Conservation (phyloP, 64 coral and sea anemone genomes). For the Platygyra sinensis region DNA sequence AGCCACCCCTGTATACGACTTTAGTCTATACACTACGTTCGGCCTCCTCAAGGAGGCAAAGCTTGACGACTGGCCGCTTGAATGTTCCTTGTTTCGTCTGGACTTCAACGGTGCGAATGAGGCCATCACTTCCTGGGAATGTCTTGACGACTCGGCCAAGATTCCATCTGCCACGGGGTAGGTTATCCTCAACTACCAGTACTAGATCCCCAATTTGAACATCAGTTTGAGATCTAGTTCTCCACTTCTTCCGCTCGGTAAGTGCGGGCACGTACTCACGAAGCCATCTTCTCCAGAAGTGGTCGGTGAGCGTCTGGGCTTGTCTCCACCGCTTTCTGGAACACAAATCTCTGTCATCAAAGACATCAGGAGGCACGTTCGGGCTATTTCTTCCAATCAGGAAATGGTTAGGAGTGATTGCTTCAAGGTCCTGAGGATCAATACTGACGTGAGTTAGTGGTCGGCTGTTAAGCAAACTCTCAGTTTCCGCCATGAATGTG, state of each 20-base stretch:
- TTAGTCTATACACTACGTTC: not conserved
- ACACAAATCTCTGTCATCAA: conserved; percentile 46
- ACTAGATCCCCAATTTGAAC: conserved; percentile 33
- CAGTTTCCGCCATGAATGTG: conserved; percentile 48
- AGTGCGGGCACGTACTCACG: conserved; percentile 3
- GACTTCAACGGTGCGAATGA: conserved; percentile 14
- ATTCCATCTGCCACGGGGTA: conserved; percentile 9
- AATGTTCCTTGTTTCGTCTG: conserved; percentile 31
- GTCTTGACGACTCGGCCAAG: conserved; percentile 23
- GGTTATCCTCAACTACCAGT: conserved; percentile 16
- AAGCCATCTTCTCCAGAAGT: conserved; percentile 42
- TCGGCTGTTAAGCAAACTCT: conserved; percentile 52
- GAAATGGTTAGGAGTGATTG: conserved; percentile 69
- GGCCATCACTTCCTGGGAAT: conserved; percentile 35
- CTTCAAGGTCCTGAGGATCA: conserved; percentile 51
- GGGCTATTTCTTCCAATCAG: conserved; percentile 57
- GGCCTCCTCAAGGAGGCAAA: conserved; percentile 40
- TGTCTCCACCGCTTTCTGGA: conserved; percentile 59
- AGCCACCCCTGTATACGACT: no score
- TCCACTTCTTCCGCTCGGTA: not conserved
- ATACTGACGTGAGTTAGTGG: conserved; percentile 57
- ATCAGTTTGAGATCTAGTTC: conserved; percentile 13
- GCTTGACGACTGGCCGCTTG: conserved; percentile 38
- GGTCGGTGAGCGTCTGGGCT: conserved; percentile 26
- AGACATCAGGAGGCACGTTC: conserved; percentile 29